Percentiles rank a stretch among this genome's conserved stretches.
phyloP scores from a whole-genome alignment of 2,797 vertebrate genomes.

The Sus cebifrons region DNA sequence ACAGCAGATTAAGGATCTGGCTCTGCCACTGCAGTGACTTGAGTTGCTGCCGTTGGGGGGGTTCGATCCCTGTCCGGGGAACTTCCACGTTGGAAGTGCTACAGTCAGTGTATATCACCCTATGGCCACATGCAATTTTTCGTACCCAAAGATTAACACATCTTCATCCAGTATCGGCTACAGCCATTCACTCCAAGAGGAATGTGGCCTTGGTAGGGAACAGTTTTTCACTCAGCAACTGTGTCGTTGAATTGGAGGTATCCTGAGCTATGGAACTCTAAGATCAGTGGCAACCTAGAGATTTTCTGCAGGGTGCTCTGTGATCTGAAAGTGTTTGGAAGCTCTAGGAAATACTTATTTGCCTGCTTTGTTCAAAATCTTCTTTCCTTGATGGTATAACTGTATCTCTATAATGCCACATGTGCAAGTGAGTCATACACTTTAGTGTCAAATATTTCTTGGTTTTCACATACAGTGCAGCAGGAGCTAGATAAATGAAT shows the following conservation, averaged over 20 bases:
- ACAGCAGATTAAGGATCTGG: too few species aligned
- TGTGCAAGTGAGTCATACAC: not conserved
- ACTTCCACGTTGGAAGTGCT: too few species aligned
- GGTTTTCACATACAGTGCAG: not conserved
- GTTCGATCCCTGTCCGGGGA: too few species aligned
- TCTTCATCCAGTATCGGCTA: not conserved
- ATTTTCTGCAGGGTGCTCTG: not conserved
- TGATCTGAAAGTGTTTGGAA: not conserved
- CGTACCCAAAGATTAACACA: not conserved
- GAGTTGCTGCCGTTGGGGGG: too few species aligned
- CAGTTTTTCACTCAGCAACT: not conserved
- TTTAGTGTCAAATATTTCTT: not conserved
- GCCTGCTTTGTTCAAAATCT: constrained; percentile 2
- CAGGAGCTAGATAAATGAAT: not conserved
- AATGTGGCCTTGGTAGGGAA: not conserved
- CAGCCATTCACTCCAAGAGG: not conserved
- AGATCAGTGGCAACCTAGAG: not conserved
- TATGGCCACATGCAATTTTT: not conserved
- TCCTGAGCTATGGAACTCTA: not conserved
- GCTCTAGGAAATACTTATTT: not conserved
- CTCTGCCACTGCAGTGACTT: too few species aligned
- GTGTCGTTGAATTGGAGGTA: not conserved
- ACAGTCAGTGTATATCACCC: not conserved
- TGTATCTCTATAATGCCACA: not conserved
- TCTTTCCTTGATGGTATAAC: not conserved